phyloP scores from a whole-genome alignment of 2,888 invertebrate genomes.

The Ceraclea dissimilis region DNA sequence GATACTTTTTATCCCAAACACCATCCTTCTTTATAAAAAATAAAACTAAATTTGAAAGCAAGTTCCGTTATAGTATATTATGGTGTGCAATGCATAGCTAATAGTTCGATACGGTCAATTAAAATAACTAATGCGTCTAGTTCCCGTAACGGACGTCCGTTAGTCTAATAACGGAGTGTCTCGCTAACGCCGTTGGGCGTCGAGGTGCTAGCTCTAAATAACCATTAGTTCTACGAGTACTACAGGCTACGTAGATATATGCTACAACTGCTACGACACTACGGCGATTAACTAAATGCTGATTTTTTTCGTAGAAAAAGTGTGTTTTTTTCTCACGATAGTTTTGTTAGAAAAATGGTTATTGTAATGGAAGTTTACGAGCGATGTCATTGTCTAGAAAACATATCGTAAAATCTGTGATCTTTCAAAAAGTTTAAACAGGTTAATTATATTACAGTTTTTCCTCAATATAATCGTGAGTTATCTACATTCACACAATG shows the following conservation, averaged over 20 bases:
- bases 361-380: neutral
- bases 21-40: too few relatives aligned
- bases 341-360: neutral
- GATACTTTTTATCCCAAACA: too few relatives aligned
- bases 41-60: too few relatives aligned
- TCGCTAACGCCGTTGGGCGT: conserved; percentile 3
- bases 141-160: conserved; percentile 18
- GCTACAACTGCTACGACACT: neutral
- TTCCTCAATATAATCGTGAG: too few relatives aligned
- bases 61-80: too few relatives aligned
- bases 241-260: too few relatives aligned
- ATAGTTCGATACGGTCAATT: conserved; percentile 16
- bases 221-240: too few relatives aligned
- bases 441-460: too few relatives aligned
- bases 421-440: too few relatives aligned
- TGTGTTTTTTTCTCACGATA: too few relatives aligned
- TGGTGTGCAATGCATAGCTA: too few relatives aligned
- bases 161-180: conserved; percentile 20
- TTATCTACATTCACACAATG: too few relatives aligned
- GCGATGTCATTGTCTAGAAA: neutral
- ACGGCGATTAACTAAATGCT: neutral
- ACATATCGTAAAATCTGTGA: neutral
- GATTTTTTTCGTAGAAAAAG: neutral
- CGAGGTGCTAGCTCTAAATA: neutral
- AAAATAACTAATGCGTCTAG: conserved; percentile 24